A percentile compares a stretch with the other conserved stretches of the same genome.
These are phyloP conservation scores for Battus philenor DNA, from an alignment of 1,140 invertebrate species.

Conservation along the genomic window DNA sequence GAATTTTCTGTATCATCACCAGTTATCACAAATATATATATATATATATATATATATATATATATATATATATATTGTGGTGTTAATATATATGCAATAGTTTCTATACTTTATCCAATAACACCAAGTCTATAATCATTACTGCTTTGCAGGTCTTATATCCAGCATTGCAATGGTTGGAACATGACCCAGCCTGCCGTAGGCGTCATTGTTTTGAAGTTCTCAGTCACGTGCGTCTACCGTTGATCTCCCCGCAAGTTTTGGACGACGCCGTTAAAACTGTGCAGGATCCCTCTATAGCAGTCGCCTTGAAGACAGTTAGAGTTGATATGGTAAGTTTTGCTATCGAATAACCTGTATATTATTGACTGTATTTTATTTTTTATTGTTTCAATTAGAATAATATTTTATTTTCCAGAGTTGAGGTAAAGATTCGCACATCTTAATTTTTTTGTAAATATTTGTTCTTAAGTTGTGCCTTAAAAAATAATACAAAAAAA, in stretches of 20 bases:
- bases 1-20: too few relatives aligned
- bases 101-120: too few relatives aligned
- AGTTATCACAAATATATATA: too few relatives aligned
- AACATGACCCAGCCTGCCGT: constrained; percentile 87
- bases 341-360: constrained; percentile 7
- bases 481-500: too few relatives aligned
- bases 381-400: too few relatives aligned
- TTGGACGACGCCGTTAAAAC: constrained; percentile 88
- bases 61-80: too few relatives aligned
- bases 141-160: constrained; percentile 83
- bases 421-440: too few relatives aligned
- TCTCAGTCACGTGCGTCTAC: constrained; percentile 88
- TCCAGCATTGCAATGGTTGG: constrained; percentile 93
- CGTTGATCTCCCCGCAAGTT: constrained; percentile 88
- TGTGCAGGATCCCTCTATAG: constrained; percentile 88
- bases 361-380: constrained; percentile 3
- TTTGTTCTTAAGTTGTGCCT: too few relatives aligned
- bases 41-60: too few relatives aligned
- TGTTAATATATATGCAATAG: too few relatives aligned
- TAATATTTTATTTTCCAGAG: constrained; percentile 2
- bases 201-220: constrained; percentile 92
- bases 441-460: too few relatives aligned
- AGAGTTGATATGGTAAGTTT: constrained; percentile 84
- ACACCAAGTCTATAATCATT: not conserved
- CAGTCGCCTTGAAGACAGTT: constrained; percentile 87